Evolutionary conservation across 2,888 invertebrate genomes (phyloP).

Genomic region (Bombyx huttoni): DNA sequence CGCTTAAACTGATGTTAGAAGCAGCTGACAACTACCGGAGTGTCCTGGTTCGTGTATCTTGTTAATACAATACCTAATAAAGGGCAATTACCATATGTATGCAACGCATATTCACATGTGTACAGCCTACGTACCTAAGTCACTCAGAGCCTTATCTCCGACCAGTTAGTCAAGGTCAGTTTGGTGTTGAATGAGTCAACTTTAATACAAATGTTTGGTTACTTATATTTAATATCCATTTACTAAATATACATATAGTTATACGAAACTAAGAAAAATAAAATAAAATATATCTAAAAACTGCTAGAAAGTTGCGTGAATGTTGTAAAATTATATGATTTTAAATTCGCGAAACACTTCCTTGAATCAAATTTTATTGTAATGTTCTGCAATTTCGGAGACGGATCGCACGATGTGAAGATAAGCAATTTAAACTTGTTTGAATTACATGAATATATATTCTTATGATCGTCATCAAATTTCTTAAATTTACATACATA

Average conservation of each 20-base stretch:
- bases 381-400: not conserved
- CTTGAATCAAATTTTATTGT: not conserved
- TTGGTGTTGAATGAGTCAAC: not conserved
- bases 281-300: not conserved
- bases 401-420: too few relatives aligned
- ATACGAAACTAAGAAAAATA: too few relatives aligned
- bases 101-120: not conserved
- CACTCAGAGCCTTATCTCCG: constrained; percentile 17
- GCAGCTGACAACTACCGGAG: too few relatives aligned
- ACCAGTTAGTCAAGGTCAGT: constrained; percentile 27
- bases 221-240: too few relatives aligned
- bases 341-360: not conserved
- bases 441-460: not conserved
- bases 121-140: not conserved
- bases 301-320: not conserved
- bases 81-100: not conserved
- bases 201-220: too few relatives aligned
- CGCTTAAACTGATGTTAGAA: too few relatives aligned
- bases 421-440: not conserved
- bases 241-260: too few relatives aligned
- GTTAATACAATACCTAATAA: too few relatives aligned
- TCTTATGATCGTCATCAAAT: not conserved
- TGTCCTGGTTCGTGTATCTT: too few relatives aligned
- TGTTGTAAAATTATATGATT: not conserved
- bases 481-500: not conserved